phyloP scores from a whole-genome alignment of 2,888 invertebrate species.

The Villa cingulata region DNA sequence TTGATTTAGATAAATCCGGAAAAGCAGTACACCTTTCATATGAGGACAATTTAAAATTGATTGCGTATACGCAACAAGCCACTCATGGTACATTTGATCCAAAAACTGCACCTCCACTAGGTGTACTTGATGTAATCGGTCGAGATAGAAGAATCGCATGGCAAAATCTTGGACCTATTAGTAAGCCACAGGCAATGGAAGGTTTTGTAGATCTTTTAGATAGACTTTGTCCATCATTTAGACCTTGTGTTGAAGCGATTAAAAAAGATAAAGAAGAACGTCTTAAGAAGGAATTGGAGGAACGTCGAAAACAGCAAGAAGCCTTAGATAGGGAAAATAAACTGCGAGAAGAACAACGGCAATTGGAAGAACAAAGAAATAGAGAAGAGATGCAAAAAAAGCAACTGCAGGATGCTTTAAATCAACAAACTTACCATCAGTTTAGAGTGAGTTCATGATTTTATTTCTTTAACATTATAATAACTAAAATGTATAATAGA shows the following conservation, averaged over 20 bases:
- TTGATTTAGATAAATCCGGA: conserved; percentile 77
- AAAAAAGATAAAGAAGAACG: conserved; percentile 75
- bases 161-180: conserved; percentile 79
- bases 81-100: conserved; percentile 67
- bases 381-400: conserved; percentile 37
- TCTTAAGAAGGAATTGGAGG: conserved; percentile 36
- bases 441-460: conserved; percentile 42
- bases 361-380: conserved; percentile 18
- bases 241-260: conserved; percentile 82
- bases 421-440: conserved; percentile 84
- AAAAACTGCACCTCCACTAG: conserved; percentile 63
- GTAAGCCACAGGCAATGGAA: conserved; percentile 76
- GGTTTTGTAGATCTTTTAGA: conserved; percentile 84
- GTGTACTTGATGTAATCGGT: conserved; percentile 90
- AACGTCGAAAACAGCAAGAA: conserved; percentile 20
- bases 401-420: conserved; percentile 90
- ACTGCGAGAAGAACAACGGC: conserved; percentile 39
- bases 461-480: conserved; percentile 42
- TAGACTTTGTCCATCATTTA: conserved; percentile 76
- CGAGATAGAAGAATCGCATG: conserved; percentile 85
- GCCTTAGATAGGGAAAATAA: conserved; percentile 42
- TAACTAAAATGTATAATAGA: conserved; percentile 49
- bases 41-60: conserved; percentile 79
- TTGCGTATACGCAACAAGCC: conserved; percentile 87
- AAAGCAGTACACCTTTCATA: conserved; percentile 91